Evolutionary conservation across 2,113 vertebrate species (phyloP), one percentile per base, ranked within the genome.

Genomic region (Festucalex cinctus): DNA sequence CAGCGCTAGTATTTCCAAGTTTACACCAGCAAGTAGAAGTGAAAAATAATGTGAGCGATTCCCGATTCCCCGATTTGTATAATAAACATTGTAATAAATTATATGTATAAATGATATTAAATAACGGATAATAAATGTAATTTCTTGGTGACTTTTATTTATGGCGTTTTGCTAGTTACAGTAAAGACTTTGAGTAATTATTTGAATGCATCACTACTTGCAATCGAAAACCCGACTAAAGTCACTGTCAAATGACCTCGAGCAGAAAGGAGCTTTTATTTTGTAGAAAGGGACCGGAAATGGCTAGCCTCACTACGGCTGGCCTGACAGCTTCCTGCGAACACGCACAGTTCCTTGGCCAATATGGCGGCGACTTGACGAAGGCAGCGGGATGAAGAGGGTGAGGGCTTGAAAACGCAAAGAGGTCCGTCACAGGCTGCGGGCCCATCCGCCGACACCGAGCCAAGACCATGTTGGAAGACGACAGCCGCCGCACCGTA

Each of bases 291-390:
- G 16, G 0, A 51, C 62, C 64, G 84, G 86, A 86, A 65, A 6
- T 0, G 9, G 5, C 0, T 2, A 6, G 0, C 32, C 0, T 54
- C 9, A 1, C 43, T 9, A 1, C 14, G 0, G 57, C 41, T 0
- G 2, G 0, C 65, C 73, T 85, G 3, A 69, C 90, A 86, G 90
- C 92, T 93, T 93, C 89, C 80, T 88, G 89, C 91, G 88, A 88
- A 94, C 95, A 94, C 94, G 79, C 75, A 82, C 74, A 94, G 94
- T 93, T 94, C 92, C 92, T 88, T 88, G 92, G 94, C 93, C 94
- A 97, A 98, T 94, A 99, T 98, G 95, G 95, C 95, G 95, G 94
- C 94, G 94, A 96, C 94, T 96, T 97, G 95, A 94, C 90, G 81
- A 91, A 89, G 91, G 92, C 93, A 93, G 91, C 91, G 94, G 91